Conservation (phyloP, 2,797 vertebrate species). For the Leontopithecus rosalia region DNA sequence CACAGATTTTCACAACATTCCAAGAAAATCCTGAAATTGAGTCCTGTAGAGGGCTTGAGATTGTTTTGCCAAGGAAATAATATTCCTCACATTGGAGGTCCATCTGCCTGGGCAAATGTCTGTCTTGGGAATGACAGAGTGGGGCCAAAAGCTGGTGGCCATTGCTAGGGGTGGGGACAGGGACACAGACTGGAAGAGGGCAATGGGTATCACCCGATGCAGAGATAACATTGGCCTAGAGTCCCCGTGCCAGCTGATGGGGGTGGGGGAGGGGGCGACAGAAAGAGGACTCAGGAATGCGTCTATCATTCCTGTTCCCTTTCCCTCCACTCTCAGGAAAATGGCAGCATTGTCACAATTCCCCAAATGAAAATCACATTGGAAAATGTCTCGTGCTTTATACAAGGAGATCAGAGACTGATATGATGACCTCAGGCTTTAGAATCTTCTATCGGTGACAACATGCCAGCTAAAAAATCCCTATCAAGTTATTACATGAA, state of each 20-base stretch:
- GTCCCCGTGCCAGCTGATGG: neutral
- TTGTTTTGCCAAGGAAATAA: neutral
- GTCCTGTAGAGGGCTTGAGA: slow-evolving; percentile 4
- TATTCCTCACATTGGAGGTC: neutral
- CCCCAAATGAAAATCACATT: neutral
- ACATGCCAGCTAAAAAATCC: neutral
- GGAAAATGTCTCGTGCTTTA: neutral
- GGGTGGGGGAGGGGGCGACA: fast-evolving
- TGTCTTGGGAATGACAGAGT: neutral
- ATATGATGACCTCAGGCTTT: neutral
- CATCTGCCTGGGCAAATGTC: slow-evolving; percentile 22
- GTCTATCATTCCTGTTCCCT: neutral
- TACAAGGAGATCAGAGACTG: neutral
- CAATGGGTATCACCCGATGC: no score
- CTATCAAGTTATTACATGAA: neutral
- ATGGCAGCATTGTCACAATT: neutral
- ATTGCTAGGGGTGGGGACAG: neutral
- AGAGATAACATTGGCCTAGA: fast-evolving
- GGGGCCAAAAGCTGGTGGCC: neutral
- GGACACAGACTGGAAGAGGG: neutral
- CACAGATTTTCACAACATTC: slow-evolving; percentile 30
- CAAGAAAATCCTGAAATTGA: slow-evolving; percentile 39
- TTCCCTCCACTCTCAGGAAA: neutral
- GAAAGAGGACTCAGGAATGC: no score
- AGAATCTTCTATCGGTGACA: neutral